A percentile compares a stretch with the other conserved stretches of the same genome.
phyloP scores from a whole-genome alignment of 2,113 vertebrate species.

The Vimba vimba region DNA sequence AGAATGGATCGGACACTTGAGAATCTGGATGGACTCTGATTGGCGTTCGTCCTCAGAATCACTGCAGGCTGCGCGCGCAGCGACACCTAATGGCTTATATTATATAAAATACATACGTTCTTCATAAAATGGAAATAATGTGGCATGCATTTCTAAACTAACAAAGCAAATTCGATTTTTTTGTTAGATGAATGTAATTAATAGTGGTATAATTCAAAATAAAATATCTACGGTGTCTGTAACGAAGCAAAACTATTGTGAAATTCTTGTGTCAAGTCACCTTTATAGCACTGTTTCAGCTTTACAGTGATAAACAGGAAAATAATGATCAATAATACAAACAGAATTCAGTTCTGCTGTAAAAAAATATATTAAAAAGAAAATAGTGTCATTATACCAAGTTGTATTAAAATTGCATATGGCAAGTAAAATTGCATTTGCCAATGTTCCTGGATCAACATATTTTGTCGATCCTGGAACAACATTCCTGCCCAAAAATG shows the following conservation, averaged over 20 bases:
- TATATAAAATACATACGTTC: not conserved
- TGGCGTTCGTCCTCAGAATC: constrained; percentile 53
- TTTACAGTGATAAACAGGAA: too few species aligned
- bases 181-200: not conserved
- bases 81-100: constrained; percentile 71
- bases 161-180: not conserved
- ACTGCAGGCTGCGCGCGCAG: constrained; percentile 69
- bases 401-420: too few species aligned
- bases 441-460: too few species aligned
- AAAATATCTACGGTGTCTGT: not conserved
- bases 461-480: too few species aligned
- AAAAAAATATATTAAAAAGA: too few species aligned
- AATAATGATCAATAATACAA: too few species aligned
- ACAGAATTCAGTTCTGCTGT: too few species aligned
- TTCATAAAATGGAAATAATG: not conserved
- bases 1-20: constrained; percentile 67
- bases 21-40: constrained; percentile 64
- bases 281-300: too few species aligned
- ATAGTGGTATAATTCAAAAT: not conserved
- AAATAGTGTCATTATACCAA: too few species aligned
- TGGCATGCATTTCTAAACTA: not conserved
- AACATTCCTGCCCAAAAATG: too few species aligned
- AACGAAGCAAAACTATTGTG: not conserved
- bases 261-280: not conserved
- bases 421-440: too few species aligned